A percentile compares a stretch with the other conserved stretches of the same genome.
phyloP scores from a whole-genome alignment of 2,888 invertebrate genomes.

The Chymomyza caudatula region DNA sequence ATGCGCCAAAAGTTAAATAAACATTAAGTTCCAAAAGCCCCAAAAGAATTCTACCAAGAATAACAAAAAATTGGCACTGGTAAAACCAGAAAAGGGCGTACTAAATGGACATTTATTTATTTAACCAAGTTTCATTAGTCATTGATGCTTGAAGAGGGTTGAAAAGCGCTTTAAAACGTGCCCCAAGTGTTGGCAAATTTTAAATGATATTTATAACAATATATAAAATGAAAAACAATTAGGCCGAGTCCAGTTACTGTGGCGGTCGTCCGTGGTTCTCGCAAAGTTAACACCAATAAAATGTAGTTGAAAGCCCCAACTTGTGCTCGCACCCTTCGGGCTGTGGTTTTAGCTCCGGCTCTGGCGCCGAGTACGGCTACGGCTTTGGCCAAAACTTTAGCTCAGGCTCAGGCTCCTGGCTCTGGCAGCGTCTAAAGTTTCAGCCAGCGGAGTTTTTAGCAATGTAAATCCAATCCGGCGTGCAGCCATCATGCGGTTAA shows the following conservation, averaged over 20 bases:
- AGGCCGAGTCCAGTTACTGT: slow-evolving; percentile 37
- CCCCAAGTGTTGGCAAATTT: slow-evolving; percentile 40
- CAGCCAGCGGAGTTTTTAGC: slow-evolving; percentile 54
- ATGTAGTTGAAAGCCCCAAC: slow-evolving; percentile 46
- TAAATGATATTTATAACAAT: slow-evolving; percentile 38
- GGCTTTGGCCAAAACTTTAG: not conserved
- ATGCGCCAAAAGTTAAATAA: slow-evolving; percentile 54
- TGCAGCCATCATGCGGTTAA: slow-evolving; percentile 74
- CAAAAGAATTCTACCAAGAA: slow-evolving; percentile 12
- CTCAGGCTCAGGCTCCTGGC: not conserved
- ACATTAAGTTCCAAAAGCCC: slow-evolving; percentile 10
- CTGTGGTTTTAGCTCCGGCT: not conserved
- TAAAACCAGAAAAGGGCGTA: slow-evolving; percentile 53
- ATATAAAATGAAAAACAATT: slow-evolving; percentile 63
- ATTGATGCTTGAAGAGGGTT: slow-evolving; percentile 36
- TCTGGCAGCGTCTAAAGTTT: slow-evolving; percentile 40
- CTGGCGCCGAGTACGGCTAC: not conserved
- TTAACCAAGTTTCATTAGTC: slow-evolving; percentile 68
- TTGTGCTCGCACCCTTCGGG: slow-evolving; percentile 16
- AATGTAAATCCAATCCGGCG: slow-evolving; percentile 72
- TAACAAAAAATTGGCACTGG: not conserved
- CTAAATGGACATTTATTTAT: slow-evolving; percentile 70
- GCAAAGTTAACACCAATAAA: slow-evolving; percentile 57
- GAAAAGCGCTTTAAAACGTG: slow-evolving; percentile 17
- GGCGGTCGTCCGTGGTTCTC: slow-evolving; percentile 3